These are phyloP conservation scores for Thereuonema tuberculata DNA, from an alignment of 1,140 invertebrate species.

Conservation along the genomic window DNA sequence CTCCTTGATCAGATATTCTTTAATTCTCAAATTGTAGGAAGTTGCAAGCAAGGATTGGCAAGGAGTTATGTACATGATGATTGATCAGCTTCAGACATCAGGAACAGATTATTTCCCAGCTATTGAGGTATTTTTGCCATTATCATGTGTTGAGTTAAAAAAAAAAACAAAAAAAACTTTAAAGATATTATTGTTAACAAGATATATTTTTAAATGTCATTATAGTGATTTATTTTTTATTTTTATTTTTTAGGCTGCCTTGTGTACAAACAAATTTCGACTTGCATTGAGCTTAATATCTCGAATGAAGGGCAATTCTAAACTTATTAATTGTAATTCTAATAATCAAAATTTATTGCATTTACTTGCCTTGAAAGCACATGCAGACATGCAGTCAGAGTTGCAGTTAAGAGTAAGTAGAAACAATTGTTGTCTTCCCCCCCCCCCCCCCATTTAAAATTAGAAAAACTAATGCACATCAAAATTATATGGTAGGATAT, in stretches of 20 bases:
- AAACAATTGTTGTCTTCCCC: too few relatives aligned
- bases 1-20: constrained; percentile 12
- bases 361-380: constrained; percentile 26
- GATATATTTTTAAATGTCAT: not conserved
- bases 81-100: constrained; percentile 21
- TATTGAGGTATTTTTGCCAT: constrained; percentile 20
- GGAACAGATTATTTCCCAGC: constrained; percentile 19
- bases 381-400: constrained; percentile 16
- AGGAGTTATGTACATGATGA: constrained; percentile 27
- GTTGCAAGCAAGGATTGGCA: constrained; percentile 28
- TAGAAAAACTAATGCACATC: too few relatives aligned
- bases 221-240: not conserved
- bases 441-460: too few relatives aligned
- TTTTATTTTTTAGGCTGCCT: constrained; percentile 26
- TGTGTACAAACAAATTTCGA: constrained; percentile 32
- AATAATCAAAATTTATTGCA: constrained; percentile 30
- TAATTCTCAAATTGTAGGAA: too few relatives aligned
- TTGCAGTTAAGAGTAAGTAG: constrained; percentile 27
- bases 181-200: not conserved
- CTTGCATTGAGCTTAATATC: constrained; percentile 32
- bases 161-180: too few relatives aligned
- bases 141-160: not conserved
- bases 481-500: too few relatives aligned
- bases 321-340: constrained; percentile 9
- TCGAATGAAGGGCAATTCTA: constrained; percentile 14